phyloP scores from a whole-genome alignment of 2,888 invertebrate species.

The Achlya flavicornis region DNA sequence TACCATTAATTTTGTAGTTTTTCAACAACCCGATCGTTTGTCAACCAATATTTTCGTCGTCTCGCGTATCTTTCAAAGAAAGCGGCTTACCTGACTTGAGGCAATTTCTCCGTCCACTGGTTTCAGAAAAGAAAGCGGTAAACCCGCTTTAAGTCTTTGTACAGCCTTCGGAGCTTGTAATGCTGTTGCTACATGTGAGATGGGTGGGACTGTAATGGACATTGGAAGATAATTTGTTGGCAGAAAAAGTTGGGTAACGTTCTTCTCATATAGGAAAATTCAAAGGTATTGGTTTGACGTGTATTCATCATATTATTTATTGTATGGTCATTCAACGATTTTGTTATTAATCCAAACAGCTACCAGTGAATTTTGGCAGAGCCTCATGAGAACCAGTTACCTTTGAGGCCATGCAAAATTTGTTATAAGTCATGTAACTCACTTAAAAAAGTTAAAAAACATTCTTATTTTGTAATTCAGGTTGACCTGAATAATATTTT shows the following conservation, averaged over 20 bases:
- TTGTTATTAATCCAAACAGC: too few relatives aligned
- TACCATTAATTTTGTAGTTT: neutral
- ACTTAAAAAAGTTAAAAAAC: too few relatives aligned
- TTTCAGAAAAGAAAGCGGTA: conserved; percentile 67
- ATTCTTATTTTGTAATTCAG: too few relatives aligned
- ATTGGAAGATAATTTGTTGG: conserved; percentile 12
- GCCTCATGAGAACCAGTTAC: too few relatives aligned
- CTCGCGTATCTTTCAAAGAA: conserved; percentile 68
- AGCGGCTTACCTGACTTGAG: conserved; percentile 78
- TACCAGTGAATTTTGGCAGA: too few relatives aligned
- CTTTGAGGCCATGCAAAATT: too few relatives aligned
- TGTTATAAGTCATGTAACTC: too few relatives aligned
- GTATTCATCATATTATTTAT: neutral
- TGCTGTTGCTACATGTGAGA: conserved; percentile 25
- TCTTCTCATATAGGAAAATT: neutral
- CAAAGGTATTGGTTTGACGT: neutral
- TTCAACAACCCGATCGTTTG: conserved; percentile 10
- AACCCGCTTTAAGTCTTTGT: conserved; percentile 69
- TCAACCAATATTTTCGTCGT: conserved; percentile 38
- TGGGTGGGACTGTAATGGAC: conserved; percentile 8
- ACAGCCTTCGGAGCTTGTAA: conserved; percentile 49
- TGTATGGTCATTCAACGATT: too few relatives aligned
- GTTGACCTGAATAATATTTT: too few relatives aligned
- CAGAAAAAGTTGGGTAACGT: neutral
- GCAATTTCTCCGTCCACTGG: conserved; percentile 82